Conservation (phyloP, 2,113 vertebrate species). For the Halichoerus grypus region DNA sequence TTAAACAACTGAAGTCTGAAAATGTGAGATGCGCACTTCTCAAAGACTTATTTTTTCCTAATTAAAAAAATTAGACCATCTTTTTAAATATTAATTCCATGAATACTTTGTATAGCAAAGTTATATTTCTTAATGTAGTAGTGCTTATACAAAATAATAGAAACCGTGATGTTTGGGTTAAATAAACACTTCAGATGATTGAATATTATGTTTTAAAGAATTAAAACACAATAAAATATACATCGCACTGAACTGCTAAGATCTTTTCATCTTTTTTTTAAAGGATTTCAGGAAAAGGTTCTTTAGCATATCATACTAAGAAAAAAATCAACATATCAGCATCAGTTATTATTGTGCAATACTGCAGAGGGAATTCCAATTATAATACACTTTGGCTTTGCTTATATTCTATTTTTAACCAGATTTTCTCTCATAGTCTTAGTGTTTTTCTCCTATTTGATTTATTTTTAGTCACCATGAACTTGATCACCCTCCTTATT, state of each 20-base stretch:
- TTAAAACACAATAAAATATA: conserved; percentile 33
- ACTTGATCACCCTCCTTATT: not conserved
- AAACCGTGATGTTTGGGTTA: conserved; percentile 14
- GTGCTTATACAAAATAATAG: not conserved
- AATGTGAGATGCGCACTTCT: not conserved
- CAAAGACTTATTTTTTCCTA: not conserved
- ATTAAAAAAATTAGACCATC: not conserved
- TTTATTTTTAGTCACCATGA: conserved; percentile 31
- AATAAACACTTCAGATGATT: not conserved
- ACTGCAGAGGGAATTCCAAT: not conserved
- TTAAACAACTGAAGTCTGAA: not conserved
- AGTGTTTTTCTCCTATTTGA: not conserved
- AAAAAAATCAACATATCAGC: not conserved
- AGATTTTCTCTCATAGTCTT: not conserved
- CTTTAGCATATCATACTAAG: not conserved
- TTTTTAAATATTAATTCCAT: not conserved
- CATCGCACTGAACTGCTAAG: not conserved
- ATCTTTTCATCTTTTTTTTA: not conserved
- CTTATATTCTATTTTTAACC: conserved; percentile 30
- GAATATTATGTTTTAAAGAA: not conserved
- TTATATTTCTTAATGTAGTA: not conserved
- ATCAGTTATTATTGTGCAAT: not conserved
- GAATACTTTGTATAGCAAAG: not conserved
- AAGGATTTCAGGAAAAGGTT: not conserved
- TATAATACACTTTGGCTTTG: not conserved